These are phyloP conservation scores for Tipula helvola DNA, from an alignment of 2,888 invertebrate genomes.

Conservation along the genomic window DNA sequence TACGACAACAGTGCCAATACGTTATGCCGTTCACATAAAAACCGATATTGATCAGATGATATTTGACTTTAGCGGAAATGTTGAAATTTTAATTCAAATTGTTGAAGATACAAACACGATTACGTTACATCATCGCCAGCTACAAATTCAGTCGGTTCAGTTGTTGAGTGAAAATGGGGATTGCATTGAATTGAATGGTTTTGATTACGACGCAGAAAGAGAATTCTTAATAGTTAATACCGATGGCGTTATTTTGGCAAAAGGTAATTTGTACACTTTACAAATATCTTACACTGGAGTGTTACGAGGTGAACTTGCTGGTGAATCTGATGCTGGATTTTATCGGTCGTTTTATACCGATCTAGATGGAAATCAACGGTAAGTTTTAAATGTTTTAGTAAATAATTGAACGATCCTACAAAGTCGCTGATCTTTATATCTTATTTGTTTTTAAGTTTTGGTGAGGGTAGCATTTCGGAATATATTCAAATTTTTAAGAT, in stretches of 20 bases:
- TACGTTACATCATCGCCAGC: conserved; percentile 42
- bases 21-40: conserved; percentile 40
- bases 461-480: too few species aligned
- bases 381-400: too few species aligned
- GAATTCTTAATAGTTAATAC: conserved; percentile 13
- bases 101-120: conserved; percentile 38
- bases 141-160: conserved; percentile 29
- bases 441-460: too few species aligned
- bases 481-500: too few species aligned
- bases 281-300: conserved; percentile 39
- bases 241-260: not conserved
- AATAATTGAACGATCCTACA: too few species aligned
- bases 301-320: conserved; percentile 31
- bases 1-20: conserved; percentile 36
- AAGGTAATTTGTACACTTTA: not conserved
- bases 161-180: not conserved
- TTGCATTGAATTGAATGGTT: not conserved
- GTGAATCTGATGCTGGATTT: conserved; percentile 43
- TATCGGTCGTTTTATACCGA: conserved; percentile 40
- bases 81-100: conserved; percentile 36
- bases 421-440: too few species aligned
- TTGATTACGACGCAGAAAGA: not conserved
- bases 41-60: conserved; percentile 40
- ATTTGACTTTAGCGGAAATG: conserved; percentile 35
- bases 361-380: conserved; percentile 9